Percentiles rank a stretch among this genome's conserved stretches.
These are phyloP conservation scores for Pelochelys cantorii DNA, from an alignment of 2,797 vertebrate species.

Conservation along the genomic window DNA sequence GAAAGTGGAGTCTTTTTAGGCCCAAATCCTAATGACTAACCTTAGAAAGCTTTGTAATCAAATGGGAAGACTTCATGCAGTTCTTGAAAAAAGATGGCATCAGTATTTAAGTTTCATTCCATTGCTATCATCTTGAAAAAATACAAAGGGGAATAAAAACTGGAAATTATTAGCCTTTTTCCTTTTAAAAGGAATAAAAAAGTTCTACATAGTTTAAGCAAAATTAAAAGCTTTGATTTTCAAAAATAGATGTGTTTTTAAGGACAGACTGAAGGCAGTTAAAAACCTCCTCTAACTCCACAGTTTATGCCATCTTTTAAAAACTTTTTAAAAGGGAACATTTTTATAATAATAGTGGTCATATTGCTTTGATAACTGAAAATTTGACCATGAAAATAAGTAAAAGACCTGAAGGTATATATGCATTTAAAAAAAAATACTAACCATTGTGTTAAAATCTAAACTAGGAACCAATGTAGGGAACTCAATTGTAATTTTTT, in stretches of 20 bases:
- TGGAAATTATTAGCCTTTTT: neutral
- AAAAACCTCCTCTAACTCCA: neutral
- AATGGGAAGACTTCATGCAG: neutral
- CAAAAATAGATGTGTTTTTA: neutral
- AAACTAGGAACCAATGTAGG: neutral
- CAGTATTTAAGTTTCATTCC: neutral
- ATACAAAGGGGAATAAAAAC: neutral
- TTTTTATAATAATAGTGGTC: neutral
- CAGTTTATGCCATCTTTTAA: neutral
- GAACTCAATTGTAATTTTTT: neutral
- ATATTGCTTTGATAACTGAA: neutral
- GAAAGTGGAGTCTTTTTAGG: neutral
- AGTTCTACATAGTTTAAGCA: conserved; percentile 13
- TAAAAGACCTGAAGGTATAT: neutral
- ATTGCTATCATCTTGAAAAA: neutral
- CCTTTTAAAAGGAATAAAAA: neutral
- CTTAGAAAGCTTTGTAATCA: neutral
- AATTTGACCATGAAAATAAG: neutral
- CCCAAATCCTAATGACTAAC: neutral
- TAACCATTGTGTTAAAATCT: neutral
- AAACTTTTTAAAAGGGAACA: neutral
- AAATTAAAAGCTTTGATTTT: neutral
- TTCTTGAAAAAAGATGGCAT: neutral
- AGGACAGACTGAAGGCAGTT: neutral
- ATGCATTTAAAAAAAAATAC: neutral